Base-by-base conservation (phyloP, 2,113 vertebrate genomes). In the Melanerpes formicivorus region DNA sequence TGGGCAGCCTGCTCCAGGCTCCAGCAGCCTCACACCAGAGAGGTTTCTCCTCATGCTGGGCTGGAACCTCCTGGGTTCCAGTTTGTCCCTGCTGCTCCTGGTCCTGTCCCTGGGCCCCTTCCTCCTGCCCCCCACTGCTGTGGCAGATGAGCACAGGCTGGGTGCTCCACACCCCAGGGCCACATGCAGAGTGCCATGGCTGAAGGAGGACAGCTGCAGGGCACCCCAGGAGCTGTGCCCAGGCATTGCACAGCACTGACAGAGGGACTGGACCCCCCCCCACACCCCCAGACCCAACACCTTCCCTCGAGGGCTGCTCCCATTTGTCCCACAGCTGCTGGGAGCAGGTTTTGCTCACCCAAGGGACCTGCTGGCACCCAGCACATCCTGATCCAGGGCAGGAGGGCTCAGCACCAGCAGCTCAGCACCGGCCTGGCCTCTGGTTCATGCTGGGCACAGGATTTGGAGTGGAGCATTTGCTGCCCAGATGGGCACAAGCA, bases 401-500 rank as follows among this genome's bases (percentile, higher is more conserved):
- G 15, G 22, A 18, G 0, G 54, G 65, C 76, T 10, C 54, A 2
- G 2, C 3, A 14, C 5, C 2, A 14, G 40, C 48, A 46, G 40
- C 69, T 64, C 50, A 7, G 30, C 1, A 2, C 44, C 3, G 22
- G 65, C 65, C 55, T 6, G 2, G 40, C 65, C 78, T 42, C 18
- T 1, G 10, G 34, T 26, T 3, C 2, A 34, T 5, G 9, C n/a
- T 25, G 50, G 22, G 22, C 50, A 52, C 23, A 27, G 25, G 3
- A 11, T 3, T 48, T 15, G 32, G 59, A 8, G 30, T 14, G 63
- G 29, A 2, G 27, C 2, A 0, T 18, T 11, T 44, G 18, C 21
- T 17, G 9, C 40, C 75, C 3, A 3, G 80, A 32, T 27, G 32
- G 62, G 26, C 5, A 0, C 0, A 0, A 2, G 8, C 30, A 6